Evolutionary conservation across 2,888 invertebrate genomes (phyloP), one percentile per base, ranked within the genome.

Genomic region (Netelia melanura): DNA sequence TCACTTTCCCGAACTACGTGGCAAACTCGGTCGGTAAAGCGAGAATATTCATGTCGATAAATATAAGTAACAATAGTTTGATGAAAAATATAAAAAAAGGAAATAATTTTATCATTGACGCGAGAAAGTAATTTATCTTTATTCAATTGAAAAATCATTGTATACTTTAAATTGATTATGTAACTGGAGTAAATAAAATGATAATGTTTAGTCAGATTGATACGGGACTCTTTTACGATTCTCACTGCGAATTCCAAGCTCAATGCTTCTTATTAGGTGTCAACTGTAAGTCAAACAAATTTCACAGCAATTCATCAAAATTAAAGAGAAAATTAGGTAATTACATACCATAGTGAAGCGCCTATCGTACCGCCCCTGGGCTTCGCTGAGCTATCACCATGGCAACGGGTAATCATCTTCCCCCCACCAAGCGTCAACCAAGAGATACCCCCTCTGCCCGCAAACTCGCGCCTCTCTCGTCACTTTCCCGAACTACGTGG

Each of bases 331-430:
- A 38, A 30, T 62, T 70, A 23, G 48, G 30, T 17, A 62, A 43
- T 38, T 44, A 25, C 48, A 21, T 0, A 23, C 44, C 25, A 17
- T 2, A n/a, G 23, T 3, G 6, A 54, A 68, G 68, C 72, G 72
- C 61, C 72, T 25, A 23, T 3, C 9, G 11, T 43, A 48, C 65
- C 83, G 82, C 25, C 79, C 85, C 82, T 85, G 85, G 67, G 75
- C 86, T 82, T 86, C 87, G 86, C 86, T 85, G 88, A 90, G 87
- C 87, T 83, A 90, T 91, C 85, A 87, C 86, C 89, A 91, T 90
- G 89, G 88, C 79, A 86, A 91, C 91, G 87, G 82, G 85, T 89
- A 87, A 89, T 91, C 91, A 88, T 91, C 91, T 89, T 85, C 87
- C 90, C 89, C 85, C 89, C 88, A 75, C 89, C 83, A 82, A 44